Conservation (phyloP, 2,888 invertebrate species). For the Chromoteleia sp. region DNA sequence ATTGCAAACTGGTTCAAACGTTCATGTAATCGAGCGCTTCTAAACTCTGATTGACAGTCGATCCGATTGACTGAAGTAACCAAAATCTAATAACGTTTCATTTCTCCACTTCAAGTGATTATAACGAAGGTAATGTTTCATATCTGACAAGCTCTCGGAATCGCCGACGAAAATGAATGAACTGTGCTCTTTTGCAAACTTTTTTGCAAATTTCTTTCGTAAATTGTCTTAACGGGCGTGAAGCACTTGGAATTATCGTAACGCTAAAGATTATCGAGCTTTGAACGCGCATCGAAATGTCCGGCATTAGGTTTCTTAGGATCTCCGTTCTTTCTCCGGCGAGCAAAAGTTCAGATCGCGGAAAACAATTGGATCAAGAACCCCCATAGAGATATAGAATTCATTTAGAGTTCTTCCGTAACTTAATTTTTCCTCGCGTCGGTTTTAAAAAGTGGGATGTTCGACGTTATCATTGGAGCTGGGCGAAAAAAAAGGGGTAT, state of each 20-base stretch:
- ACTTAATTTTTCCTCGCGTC: not conserved
- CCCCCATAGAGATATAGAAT: no score
- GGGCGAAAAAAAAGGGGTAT: not conserved
- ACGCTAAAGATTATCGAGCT: conserved; percentile 57
- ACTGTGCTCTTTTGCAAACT: conserved; percentile 42
- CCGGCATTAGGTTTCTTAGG: conserved; percentile 8
- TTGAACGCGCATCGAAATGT: conserved; percentile 51
- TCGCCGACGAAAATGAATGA: conserved; percentile 38
- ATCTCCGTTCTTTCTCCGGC: not conserved
- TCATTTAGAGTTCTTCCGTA: no score
- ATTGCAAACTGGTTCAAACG: no score
- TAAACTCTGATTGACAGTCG: no score
- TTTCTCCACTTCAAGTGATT: not conserved
- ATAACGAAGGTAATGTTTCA: not conserved
- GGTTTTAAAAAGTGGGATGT: not conserved
- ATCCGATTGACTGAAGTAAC: not conserved
- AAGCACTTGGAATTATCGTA: conserved; percentile 61
- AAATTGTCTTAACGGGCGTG: conserved; percentile 35
- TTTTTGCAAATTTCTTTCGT: conserved; percentile 29
- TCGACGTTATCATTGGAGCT: not conserved
- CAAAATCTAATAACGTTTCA: not conserved
- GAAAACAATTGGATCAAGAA: no score
- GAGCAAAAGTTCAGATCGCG: conserved; percentile 36
- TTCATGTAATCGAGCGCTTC: no score
- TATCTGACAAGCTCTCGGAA: conserved; percentile 25